Evolutionary conservation across 2,888 invertebrate species (phyloP).

Genomic region (Chrysina gloriosa): DNA sequence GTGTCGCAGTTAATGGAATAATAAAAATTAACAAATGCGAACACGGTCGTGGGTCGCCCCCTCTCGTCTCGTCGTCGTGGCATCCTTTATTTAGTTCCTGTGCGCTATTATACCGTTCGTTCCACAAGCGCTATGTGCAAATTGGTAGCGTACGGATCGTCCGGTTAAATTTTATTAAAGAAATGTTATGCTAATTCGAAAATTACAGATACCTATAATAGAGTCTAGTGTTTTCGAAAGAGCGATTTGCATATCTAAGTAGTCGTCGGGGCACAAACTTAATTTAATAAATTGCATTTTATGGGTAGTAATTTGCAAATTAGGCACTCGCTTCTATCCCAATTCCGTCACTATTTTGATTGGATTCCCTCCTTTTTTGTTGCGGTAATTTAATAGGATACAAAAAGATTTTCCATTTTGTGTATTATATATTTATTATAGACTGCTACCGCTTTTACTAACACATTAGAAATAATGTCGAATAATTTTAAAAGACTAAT

Average conservation of each 20-base stretch:
- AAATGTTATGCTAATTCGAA: slow-evolving; percentile 26
- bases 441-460: no score
- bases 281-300: no score
- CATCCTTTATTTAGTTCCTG: slow-evolving; percentile 48
- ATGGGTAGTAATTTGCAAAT: no score
- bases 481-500: no score
- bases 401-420: no score
- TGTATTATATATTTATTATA: no score
- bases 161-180: slow-evolving; percentile 41
- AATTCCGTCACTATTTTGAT: no score
- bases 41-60: slow-evolving; percentile 40
- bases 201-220: slow-evolving; percentile 29
- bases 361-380: no score
- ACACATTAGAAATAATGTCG: no score
- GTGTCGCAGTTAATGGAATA: slow-evolving; percentile 42
- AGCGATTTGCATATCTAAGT: not conserved
- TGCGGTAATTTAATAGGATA: no score
- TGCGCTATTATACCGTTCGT: slow-evolving; percentile 43
- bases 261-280: not conserved
- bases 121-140: slow-evolving; percentile 46
- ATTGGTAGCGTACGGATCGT: slow-evolving; percentile 43
- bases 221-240: not conserved
- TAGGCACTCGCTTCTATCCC: no score
- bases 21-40: slow-evolving; percentile 44
- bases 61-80: slow-evolving; percentile 6